Conservation (phyloP, 2,797 vertebrate species). For the Furcifer pardalis region DNA sequence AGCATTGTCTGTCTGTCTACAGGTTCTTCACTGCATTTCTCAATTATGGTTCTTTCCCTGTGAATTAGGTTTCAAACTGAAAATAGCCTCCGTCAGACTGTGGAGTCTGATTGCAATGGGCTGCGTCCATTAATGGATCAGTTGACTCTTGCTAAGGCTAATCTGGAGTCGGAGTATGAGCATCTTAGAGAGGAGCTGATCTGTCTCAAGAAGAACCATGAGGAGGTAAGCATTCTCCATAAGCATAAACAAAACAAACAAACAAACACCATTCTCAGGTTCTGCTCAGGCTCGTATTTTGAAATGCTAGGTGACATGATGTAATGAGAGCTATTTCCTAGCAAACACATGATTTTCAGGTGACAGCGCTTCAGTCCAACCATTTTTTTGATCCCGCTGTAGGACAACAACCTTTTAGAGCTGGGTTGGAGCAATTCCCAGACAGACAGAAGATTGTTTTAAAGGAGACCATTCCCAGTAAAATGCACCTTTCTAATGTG, state of each 20-base stretch:
- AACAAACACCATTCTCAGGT: background rate
- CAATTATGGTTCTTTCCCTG: conserved; percentile 15
- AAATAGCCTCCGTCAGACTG: conserved; percentile 76
- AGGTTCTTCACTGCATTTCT: background rate
- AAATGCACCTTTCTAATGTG: no score
- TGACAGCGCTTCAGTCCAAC: no score
- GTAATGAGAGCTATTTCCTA: no score
- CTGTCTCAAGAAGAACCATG: conserved; percentile 82
- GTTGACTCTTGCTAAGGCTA: conserved; percentile 77
- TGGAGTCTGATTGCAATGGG: conserved; percentile 84
- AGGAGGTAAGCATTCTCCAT: conserved; percentile 79
- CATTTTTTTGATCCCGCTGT: no score
- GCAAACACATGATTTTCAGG: no score
- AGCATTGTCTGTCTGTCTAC: no score
- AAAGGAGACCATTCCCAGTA: no score
- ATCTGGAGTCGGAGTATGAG: conserved; percentile 85
- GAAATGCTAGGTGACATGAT: no score
- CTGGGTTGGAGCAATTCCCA: no score
- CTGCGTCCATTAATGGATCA: conserved; percentile 84
- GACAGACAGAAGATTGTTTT: no score
- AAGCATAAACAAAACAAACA: background rate
- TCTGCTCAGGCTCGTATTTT: background rate
- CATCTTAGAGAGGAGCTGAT: conserved; percentile 82
- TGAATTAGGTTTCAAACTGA: conserved; percentile 82
- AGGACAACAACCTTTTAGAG: no score